Evolutionary conservation across 2,113 vertebrate species (phyloP).

Genomic region (Poecile atricapillus): DNA sequence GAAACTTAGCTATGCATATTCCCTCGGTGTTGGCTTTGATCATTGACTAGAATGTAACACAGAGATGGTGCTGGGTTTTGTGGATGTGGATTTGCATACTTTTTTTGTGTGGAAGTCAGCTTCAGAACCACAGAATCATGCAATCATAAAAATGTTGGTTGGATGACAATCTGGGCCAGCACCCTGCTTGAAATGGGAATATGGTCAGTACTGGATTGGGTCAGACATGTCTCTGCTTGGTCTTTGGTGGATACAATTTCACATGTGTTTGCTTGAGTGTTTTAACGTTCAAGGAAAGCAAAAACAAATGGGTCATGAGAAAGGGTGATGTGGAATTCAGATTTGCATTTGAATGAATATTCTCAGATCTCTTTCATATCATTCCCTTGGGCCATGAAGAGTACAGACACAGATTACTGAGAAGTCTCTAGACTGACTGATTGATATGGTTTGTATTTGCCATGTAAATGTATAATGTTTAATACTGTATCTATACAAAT

Average conservation of each 20-base stretch:
- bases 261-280: neutral
- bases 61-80: neutral
- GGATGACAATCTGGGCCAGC: neutral
- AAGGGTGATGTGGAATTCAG: slow-evolving; percentile 37
- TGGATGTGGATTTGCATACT: neutral
- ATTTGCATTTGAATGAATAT: slow-evolving; percentile 61
- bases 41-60: neutral
- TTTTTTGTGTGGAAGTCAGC: neutral
- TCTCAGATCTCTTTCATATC: slow-evolving; percentile 3
- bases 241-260: neutral
- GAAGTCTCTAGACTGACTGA: slow-evolving; percentile 11
- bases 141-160: neutral
- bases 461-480: slow-evolving; percentile 50
- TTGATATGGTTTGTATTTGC: slow-evolving; percentile 54
- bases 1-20: neutral
- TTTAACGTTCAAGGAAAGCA: neutral
- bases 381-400: slow-evolving; percentile 23
- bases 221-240: neutral
- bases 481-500: slow-evolving; percentile 50
- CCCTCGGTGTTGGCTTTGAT: neutral
- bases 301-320: slow-evolving; percentile 30
- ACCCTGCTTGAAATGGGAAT: neutral
- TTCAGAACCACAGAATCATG: neutral
- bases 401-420: neutral
- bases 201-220: neutral